Evolutionary conservation across 2,113 vertebrate genomes (phyloP).

Genomic region (Carollia perspicillata): DNA sequence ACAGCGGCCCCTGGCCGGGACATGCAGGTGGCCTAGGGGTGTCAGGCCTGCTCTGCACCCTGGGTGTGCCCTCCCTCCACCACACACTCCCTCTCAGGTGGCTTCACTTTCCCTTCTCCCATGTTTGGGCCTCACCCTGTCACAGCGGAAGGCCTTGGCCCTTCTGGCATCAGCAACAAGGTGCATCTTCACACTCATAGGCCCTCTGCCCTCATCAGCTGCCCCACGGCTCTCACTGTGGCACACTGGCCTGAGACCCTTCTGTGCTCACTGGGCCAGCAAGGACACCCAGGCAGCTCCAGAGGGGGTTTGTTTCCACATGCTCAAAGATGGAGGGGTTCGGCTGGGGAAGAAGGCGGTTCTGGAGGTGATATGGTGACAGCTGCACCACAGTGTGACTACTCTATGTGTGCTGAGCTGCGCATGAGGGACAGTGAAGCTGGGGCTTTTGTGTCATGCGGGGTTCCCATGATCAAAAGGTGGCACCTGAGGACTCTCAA

Average conservation of each 20-base stretch:
- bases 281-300: neutral
- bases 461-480: too few relatives aligned
- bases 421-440: fast-evolving
- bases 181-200: too few relatives aligned
- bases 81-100: fast-evolving
- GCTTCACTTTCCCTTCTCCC: neutral
- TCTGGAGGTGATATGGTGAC: fast-evolving
- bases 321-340: neutral
- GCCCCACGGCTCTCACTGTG: fast-evolving
- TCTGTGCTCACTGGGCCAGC: fast-evolving
- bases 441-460: too few relatives aligned
- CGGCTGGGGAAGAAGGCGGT: neutral
- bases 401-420: fast-evolving
- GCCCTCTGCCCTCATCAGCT: neutral
- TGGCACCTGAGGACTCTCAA: too few relatives aligned
- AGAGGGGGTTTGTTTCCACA: neutral
- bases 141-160: fast-evolving
- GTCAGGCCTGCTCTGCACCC: fast-evolving
- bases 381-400: fast-evolving
- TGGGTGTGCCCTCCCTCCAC: too few relatives aligned
- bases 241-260: fast-evolving
- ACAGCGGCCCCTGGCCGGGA: neutral
- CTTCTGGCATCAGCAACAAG: neutral
- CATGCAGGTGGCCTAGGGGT: neutral
- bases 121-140: fast-evolving